Conservation (phyloP, 2,797 vertebrate species). For the Ambastaia sidthimunki region DNA sequence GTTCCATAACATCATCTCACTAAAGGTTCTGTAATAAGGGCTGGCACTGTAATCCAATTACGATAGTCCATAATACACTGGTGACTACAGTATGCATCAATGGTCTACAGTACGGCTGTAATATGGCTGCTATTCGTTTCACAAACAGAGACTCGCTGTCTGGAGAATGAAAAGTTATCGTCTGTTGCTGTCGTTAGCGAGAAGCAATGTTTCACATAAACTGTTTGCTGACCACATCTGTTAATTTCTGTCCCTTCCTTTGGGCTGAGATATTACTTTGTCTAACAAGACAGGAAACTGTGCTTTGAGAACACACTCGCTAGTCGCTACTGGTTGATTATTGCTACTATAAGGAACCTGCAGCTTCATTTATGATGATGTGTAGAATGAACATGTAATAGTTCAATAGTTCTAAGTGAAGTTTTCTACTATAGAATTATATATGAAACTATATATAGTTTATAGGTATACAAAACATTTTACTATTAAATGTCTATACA, state of each 20-base stretch:
- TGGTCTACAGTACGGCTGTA: background rate
- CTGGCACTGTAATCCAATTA: constrained; percentile 39
- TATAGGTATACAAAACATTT: no score
- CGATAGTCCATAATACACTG: constrained; percentile 40
- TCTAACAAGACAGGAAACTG: constrained; percentile 22
- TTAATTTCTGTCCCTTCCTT: constrained; percentile 22
- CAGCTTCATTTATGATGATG: background rate
- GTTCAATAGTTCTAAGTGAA: background rate
- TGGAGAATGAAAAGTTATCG: constrained; percentile 37
- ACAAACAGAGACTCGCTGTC: constrained; percentile 19
- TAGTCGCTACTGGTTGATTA: no score
- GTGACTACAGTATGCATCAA: constrained; percentile 26
- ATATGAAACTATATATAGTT: no score
- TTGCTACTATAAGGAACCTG: background rate
- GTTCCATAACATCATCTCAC: constrained; percentile 33
- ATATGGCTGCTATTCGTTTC: constrained; percentile 19
- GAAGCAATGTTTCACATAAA: constrained; percentile 24
- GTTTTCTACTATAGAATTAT: no score
- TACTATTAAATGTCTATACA: no score
- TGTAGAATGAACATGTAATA: background rate
- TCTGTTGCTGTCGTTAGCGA: constrained; percentile 17
- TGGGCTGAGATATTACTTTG: constrained; percentile 13
- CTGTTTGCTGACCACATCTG: constrained; percentile 19
- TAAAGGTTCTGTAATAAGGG: constrained; percentile 36
- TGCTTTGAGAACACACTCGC: constrained; percentile 8